Evolutionary conservation across 2,888 invertebrate genomes (phyloP).

Genomic region (Azorinus chamasolen): DNA sequence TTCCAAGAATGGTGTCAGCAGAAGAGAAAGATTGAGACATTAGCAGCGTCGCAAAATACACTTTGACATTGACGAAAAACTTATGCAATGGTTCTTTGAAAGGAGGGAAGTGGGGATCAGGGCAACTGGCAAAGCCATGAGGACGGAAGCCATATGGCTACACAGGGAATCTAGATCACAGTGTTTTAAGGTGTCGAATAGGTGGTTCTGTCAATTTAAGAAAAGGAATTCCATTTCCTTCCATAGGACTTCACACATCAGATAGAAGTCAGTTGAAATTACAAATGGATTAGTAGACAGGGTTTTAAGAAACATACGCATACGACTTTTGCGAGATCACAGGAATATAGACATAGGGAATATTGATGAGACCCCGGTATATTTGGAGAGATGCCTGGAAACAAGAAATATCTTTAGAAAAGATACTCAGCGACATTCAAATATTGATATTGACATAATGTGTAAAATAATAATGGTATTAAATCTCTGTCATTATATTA

Average conservation of each 20-base stretch:
- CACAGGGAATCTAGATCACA: neutral
- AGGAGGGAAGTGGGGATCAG: conserved; percentile 11
- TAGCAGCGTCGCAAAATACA: no score
- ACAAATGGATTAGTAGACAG: conserved; percentile 12
- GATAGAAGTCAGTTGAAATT: conserved; percentile 8
- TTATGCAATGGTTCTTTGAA: conserved; percentile 18
- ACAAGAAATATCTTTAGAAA: no score
- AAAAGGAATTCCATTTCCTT: conserved; percentile 18
- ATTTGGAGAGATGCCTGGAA: conserved; percentile 36
- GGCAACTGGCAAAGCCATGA: conserved; percentile 18
- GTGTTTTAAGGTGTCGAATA: conserved; percentile 13
- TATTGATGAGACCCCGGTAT: conserved; percentile 36
- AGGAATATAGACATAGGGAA: conserved; percentile 4
- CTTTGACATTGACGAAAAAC: neutral
- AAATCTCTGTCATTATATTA: no score
- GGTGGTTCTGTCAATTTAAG: conserved; percentile 17
- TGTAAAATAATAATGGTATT: no score
- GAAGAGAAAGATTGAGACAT: neutral
- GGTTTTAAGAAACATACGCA: conserved; percentile 4
- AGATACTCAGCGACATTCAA: no score
- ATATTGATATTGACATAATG: no score
- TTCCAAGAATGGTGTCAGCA: conserved; percentile 1
- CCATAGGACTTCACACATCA: conserved; percentile 3
- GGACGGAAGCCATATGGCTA: conserved; percentile 7
- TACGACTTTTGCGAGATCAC: neutral